Base-by-base conservation (phyloP, 2,888 invertebrate species). In the Hemicrepidius hirtus region DNA sequence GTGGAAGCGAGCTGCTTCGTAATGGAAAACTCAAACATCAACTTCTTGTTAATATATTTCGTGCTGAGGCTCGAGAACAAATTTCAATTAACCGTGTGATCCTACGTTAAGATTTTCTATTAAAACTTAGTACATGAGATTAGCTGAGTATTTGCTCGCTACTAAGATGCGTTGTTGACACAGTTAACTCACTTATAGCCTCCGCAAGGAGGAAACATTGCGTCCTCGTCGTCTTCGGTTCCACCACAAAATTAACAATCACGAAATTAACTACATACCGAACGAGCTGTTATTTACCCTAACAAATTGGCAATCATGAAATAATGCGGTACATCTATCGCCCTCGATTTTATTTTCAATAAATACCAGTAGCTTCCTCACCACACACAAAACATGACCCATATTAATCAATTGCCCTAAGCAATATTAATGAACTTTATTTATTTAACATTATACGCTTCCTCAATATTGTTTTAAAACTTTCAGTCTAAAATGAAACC, bases 31-130 rank as follows among this genome's bases (percentile, higher is more conserved):
- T 69, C 75, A 77, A 77, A 77, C 77, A 77, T 64, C 70, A 77
- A 77, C 74, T 77, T 73, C 77, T 77, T 76, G 77, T 76, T 77
- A 77, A 76, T 77, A 76, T 76, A 76, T 77, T 77, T 77, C 75
- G 76, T 74, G 74, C 74, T 71, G 76, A 67, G 74, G 76, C 75
- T 73, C 76, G 67, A 78, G 80, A 79, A 78, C 80, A 79, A 80
- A 81, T 82, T 83, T 81, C 83, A 83, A 83, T 83, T 83, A 83
- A 82, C 82, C 78, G 77, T 76, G 78, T 82, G 83, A 83, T 83
- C 82, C 82, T 73, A 78, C 78, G 79, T 79, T 81, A 80, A 81
- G 80, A 81, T 80, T 82, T 82, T 79, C 80, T 80, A 81, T 83
- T 82, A 83, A 82, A 83, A 82, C 81, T 83, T 83, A 77, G 76